These are phyloP conservation scores for Actias luna DNA, from an alignment of 2,888 invertebrate species.

Conservation along the genomic window DNA sequence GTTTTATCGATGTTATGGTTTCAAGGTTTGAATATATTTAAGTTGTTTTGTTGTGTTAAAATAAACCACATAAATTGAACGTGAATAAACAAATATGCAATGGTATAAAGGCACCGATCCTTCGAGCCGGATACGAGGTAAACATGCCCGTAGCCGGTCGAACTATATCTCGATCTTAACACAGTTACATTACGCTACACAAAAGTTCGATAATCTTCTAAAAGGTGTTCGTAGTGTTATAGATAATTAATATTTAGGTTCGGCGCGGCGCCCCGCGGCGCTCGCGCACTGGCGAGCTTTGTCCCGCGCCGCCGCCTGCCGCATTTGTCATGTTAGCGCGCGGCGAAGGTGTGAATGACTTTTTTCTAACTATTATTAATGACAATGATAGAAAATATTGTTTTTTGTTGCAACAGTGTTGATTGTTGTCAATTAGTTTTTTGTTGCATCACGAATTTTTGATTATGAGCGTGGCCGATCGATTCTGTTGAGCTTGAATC, in stretches of 20 bases:
- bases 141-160: background rate
- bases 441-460: constrained; percentile 63
- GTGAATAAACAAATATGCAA: constrained; percentile 20
- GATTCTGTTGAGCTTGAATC: constrained; percentile 69
- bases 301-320: constrained; percentile 59
- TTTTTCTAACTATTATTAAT: constrained; percentile 79
- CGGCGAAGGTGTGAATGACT: constrained; percentile 79
- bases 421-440: constrained; percentile 81
- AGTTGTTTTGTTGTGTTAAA: constrained; percentile 17
- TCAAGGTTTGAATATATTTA: background rate
- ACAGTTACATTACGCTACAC: constrained; percentile 58
- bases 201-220: constrained; percentile 75
- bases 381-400: constrained; percentile 79
- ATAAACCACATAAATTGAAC: constrained; percentile 21
- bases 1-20: background rate
- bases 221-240: constrained; percentile 77
- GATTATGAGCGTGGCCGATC: constrained; percentile 71
- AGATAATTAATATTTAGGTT: constrained; percentile 80
- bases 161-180: constrained; percentile 11
- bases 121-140: constrained; percentile 8
- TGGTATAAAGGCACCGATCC: constrained; percentile 13
- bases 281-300: constrained; percentile 60
- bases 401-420: constrained; percentile 75
- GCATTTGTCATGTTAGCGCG: constrained; percentile 81
- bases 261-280: constrained; percentile 73